Percentiles rank a stretch among this genome's conserved stretches.
Conservation (phyloP, 2,797 vertebrate species). For the Distichodus sexfasciatus region DNA sequence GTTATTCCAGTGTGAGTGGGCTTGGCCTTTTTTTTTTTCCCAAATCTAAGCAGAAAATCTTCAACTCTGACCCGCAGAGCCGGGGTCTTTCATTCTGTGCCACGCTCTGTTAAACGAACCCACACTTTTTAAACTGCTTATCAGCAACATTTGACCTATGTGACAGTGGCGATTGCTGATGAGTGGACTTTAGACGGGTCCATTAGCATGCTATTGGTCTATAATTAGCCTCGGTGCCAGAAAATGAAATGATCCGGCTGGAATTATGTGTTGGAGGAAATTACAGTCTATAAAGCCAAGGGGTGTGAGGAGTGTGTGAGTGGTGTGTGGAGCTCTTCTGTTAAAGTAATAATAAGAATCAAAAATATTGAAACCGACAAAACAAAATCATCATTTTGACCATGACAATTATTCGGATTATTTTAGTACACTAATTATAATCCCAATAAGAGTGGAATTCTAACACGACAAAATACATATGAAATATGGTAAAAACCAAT, state of each 20-base stretch:
- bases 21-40: no score
- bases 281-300: no score
- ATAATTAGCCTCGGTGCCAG: slow-evolving; percentile 75
- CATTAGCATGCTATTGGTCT: slow-evolving; percentile 86
- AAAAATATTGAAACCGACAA: no score
- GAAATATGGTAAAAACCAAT: no score
- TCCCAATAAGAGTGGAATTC: no score
- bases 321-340: slow-evolving; percentile 12
- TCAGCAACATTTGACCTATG: slow-evolving; percentile 79
- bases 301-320: not conserved
- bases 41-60: not conserved
- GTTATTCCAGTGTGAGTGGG: no score
- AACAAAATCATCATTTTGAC: no score
- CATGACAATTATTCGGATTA: no score
- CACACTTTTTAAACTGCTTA: slow-evolving; percentile 59
- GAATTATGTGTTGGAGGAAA: no score
- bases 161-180: slow-evolving; percentile 79
- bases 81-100: not conserved
- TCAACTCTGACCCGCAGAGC: not conserved
- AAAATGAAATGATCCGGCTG: slow-evolving; percentile 51
- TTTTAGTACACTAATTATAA: no score
- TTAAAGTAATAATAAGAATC: no score
- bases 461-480: no score
- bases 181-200: slow-evolving; percentile 57
- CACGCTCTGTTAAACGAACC: slow-evolving; percentile 74